These are phyloP conservation scores for Parnassius smintheus DNA, from an alignment of 2,888 invertebrate genomes.

Conservation along the genomic window DNA sequence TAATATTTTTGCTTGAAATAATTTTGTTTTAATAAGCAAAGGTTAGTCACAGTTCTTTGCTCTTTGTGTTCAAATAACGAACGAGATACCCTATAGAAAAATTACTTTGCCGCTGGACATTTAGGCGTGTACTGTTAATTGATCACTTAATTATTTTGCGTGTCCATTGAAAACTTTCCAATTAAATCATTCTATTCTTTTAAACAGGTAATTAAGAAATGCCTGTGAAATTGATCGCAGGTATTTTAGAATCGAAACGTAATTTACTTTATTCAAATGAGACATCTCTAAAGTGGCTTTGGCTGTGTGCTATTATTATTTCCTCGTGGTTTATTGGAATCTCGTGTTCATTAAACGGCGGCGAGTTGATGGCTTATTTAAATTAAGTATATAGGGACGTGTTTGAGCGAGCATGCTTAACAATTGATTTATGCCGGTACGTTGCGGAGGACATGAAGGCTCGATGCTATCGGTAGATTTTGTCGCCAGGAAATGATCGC, in stretches of 20 bases:
- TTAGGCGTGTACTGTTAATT: conserved; percentile 66
- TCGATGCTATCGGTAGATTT: conserved; percentile 74
- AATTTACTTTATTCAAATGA: conserved; percentile 79
- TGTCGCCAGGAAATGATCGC: conserved; percentile 75
- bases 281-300: conserved; percentile 68
- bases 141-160: conserved; percentile 78
- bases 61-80: conserved; percentile 6
- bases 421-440: conserved; percentile 65
- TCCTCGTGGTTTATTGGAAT: conserved; percentile 73
- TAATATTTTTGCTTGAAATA: neutral
- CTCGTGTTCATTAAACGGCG: conserved; percentile 69
- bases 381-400: conserved; percentile 60
- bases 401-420: conserved; percentile 46
- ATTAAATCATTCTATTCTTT: conserved; percentile 72
- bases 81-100: conserved; percentile 2
- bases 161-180: conserved; percentile 70
- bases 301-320: conserved; percentile 77
- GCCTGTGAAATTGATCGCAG: conserved; percentile 70
- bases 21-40: neutral
- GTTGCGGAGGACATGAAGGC: conserved; percentile 56
- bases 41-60: neutral
- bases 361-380: conserved; percentile 67
- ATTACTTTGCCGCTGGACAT: conserved; percentile 32
- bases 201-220: conserved; percentile 77
- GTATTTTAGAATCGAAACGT: conserved; percentile 63